Evolutionary conservation across 2,113 vertebrate genomes (phyloP).

Genomic region (Azemiops feae): DNA sequence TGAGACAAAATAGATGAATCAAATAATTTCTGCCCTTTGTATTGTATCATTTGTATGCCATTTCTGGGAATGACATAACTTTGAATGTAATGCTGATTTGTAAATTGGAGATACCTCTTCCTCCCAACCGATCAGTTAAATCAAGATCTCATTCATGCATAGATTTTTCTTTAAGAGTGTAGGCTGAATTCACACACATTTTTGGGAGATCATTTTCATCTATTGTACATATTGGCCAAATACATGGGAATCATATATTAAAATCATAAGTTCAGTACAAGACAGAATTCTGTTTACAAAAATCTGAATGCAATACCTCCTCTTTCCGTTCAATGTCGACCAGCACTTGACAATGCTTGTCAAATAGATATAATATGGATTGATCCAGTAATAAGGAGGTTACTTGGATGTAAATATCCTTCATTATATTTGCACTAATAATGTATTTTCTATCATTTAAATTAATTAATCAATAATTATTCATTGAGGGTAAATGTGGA

Average conservation of each 20-base stretch:
- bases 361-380: background rate
- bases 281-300: background rate
- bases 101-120: background rate
- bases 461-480: background rate
- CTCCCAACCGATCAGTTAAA: background rate
- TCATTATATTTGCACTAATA: background rate
- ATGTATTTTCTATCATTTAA: background rate
- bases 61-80: background rate
- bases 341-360: background rate
- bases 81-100: background rate
- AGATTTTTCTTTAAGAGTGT: background rate
- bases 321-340: background rate
- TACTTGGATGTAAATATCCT: background rate
- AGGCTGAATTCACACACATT: background rate
- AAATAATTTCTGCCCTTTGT: background rate
- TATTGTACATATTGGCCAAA: background rate
- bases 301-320: background rate
- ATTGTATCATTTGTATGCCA: background rate
- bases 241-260: conserved; percentile 4
- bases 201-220: background rate
- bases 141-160: background rate
- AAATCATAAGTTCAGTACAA: background rate
- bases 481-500: background rate
- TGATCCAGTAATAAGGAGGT: background rate
- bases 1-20: background rate